Conservation (phyloP, 2,113 vertebrate genomes). For the Fregetta grallaria region DNA sequence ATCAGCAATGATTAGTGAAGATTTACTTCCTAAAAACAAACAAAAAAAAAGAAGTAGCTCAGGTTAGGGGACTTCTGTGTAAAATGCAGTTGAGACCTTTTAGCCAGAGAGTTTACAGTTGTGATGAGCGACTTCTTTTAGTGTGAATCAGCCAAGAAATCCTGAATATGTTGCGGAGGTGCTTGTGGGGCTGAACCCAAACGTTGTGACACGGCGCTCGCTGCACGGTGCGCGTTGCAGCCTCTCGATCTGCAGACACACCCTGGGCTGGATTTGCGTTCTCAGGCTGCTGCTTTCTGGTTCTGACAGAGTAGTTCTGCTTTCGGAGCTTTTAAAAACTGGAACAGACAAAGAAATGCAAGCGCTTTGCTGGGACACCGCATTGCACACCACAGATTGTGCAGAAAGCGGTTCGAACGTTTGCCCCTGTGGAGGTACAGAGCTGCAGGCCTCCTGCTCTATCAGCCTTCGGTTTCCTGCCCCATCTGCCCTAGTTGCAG, state of each 20-base stretch:
- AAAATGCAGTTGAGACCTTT: not conserved
- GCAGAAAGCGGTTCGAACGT: not conserved
- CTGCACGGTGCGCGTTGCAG: not conserved
- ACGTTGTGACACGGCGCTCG: accelerated
- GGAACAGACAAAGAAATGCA: not conserved
- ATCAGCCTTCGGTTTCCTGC: not conserved
- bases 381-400: accelerated
- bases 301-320: conserved; percentile 1
- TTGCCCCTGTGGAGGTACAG: not conserved
- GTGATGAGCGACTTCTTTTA: not conserved
- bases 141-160: not conserved
- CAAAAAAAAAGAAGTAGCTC: not conserved
- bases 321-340: not conserved
- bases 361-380: not conserved
- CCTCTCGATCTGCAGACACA: not conserved
- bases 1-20: not conserved
- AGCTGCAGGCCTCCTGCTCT: not conserved
- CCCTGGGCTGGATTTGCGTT: not conserved
- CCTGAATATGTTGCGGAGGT: accelerated
- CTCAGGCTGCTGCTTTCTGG: not conserved
- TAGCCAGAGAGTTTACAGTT: not conserved
- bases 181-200: accelerated
- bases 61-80: not conserved
- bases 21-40: not conserved
- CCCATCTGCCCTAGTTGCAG: not conserved